phyloP scores from a whole-genome alignment of 1,140 invertebrate species.

The Achroia grisella region DNA sequence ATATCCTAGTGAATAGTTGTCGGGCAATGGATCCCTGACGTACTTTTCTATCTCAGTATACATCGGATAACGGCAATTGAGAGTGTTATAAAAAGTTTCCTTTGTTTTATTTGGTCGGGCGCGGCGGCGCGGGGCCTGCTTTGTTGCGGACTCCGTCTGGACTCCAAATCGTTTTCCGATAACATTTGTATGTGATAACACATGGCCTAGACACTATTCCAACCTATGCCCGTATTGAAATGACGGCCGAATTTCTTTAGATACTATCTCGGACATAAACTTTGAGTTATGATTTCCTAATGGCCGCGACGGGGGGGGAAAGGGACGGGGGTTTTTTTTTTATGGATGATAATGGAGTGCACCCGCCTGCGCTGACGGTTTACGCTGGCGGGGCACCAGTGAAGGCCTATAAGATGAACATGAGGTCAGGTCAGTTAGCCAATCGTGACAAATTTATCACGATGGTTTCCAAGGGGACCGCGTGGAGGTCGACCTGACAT shows the following conservation, averaged over 20 bases:
- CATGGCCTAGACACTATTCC: background rate
- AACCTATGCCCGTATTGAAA: background rate
- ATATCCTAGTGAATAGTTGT: background rate
- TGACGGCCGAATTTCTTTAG: background rate
- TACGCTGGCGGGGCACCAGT: too few relatives aligned
- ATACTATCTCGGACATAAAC: background rate
- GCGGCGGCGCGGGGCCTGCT: background rate
- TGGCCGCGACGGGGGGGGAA: too few relatives aligned
- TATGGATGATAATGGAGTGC: too few relatives aligned
- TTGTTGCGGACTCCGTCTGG: slow-evolving; percentile 21
- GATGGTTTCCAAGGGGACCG: too few relatives aligned
- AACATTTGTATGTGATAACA: slow-evolving; percentile 36
- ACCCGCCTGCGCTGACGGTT: too few relatives aligned
- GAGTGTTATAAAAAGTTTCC: slow-evolving; percentile 54
- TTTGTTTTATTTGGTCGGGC: slow-evolving; percentile 41
- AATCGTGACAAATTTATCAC: too few relatives aligned
- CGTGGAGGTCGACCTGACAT: too few relatives aligned
- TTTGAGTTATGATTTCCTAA: slow-evolving; percentile 1
- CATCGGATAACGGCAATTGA: slow-evolving; percentile 32
- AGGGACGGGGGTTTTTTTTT: too few relatives aligned
- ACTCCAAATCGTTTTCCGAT: slow-evolving; percentile 63
- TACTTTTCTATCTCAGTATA: slow-evolving; percentile 13
- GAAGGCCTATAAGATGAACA: too few relatives aligned
- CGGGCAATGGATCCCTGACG: slow-evolving; percentile 13
- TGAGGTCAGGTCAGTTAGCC: too few relatives aligned